Evolutionary conservation across 1,140 invertebrate genomes (phyloP), one percentile per base, ranked within the genome.

Genomic region (Venturia canescens): DNA sequence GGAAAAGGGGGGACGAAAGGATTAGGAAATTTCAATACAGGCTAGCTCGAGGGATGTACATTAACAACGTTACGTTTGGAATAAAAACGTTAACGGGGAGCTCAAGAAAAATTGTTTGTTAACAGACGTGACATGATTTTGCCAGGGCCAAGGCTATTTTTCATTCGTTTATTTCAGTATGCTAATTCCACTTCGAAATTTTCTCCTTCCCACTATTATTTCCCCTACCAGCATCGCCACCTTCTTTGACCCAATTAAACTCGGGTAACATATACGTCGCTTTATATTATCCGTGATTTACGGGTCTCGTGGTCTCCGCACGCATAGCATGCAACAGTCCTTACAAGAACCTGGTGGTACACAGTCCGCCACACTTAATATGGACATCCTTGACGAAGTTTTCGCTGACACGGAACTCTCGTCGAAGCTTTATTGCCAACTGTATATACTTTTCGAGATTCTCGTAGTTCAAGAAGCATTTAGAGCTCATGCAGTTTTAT

Each of bases 221-320:
- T 23, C 23, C 60, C 44, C 13, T 18, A 29, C 71, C 26, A 29
- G 16, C 9, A 27, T 27, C n/a, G n/a, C n/a, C n/a, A n/a, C n/a
- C 0, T n/a, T 74, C 71, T 21, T 15, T 74, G 71, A 74, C 71
- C 71, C n/a, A 57, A 74, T 74, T 74, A 31, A 3, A 29, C 60
- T 44, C 38, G 1, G 9, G 23, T 63, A 23, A 63, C 21, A 18
- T 63, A 26, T 57, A 31, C 57, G 71, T 53, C 83, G 78, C 72
- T 84, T 84, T 81, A 80, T 74, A 80, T 63, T 26, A 63, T 26
- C 13, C 63, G 69, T 83, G 81, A 87, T 86, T 84, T 85, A 83
- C 82, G 80, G 67, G 21, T 63, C 60, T 26, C 21, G 53, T 63
- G 79, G 53, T 84, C 34, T 63, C 82, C 69, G 78, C 81, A 84